Base-by-base conservation (phyloP, 2,797 vertebrate species). In the Micromesistius poutassou region DNA sequence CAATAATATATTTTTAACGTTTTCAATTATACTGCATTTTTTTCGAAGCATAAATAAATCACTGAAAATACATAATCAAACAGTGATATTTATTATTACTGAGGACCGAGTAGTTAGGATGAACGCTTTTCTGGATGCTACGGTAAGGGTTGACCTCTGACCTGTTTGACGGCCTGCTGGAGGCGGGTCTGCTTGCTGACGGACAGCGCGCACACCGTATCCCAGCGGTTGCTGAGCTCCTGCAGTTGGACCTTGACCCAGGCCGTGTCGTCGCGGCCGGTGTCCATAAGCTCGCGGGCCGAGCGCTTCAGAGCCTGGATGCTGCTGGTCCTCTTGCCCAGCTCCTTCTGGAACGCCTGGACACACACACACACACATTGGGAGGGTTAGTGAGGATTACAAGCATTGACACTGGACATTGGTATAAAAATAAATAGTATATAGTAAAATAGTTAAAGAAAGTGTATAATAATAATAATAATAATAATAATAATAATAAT, bases 171-270 rank as follows among this genome's bases (percentile, higher is more conserved):
- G 5, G 97, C 97, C 87, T 95, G 94, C 70, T 98, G 97, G 35
- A 99, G 95, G 74, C 97, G 96, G 36, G 93, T 97, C 78, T 99
- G 98, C 82, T 99, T 99, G 83, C 94, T 95, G 90, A 99, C 96
- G 0, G 98, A 99, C 76, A 99, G 93, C 30, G 97, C 97, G 30
- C 98, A 99, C 78, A 99, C 97, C 0, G 95, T 97, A 30, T 99
- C 98, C 98, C 98, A 99, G 77, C 97, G 97, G 90, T 96, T 97
- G 91, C 97, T 98, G 55, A 99, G 95, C 89, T 99, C 98, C 85
- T 98, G 97, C 22, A 99, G 94, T 85, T 99, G 98, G 81, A 97
- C 98, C 85, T 97, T 97, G 81, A 99, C 97, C 98, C 98, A 99
- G 0, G 97, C 97, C 0, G 97, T 98, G 90, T 99, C 98, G 0